Base-by-base conservation (phyloP, 2,113 vertebrate genomes). In the Baryphthengus martii region DNA sequence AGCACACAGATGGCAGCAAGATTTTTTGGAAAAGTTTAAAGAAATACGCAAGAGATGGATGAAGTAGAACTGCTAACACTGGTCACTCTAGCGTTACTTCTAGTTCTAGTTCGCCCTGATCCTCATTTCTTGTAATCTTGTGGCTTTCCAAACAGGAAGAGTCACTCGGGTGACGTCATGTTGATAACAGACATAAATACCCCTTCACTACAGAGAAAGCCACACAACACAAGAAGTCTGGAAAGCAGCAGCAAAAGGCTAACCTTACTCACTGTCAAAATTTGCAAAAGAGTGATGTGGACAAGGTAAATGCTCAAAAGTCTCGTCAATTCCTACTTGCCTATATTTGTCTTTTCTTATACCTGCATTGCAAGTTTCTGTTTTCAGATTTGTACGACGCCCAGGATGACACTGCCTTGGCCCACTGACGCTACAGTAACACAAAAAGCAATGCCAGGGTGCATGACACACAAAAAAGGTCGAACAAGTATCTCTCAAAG, bases 151-250 rank as follows among this genome's bases (percentile, higher is more conserved):
- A 72, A 21, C 14, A 42, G 8, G 20, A 77, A 53, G 6, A 24
- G 33, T 4, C 33, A 49, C 7, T 70, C 26, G 5, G 19, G 3
- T 33, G 20, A 50, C 16, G 10, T 17, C 29, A 40, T 0, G 2
- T 1, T 35, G 17, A 3, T 33, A 47, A 21, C 0, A 0, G 2
- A 8, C 17, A 15, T 2, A n/a, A n/a, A n/a, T n/a, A n/a, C n/a
- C n/a, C n/a, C n/a, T 68, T 4, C 24, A 8, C 6, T 19, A 37
- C 10, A 65, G n/a, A 50, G 11, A 39, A 88, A 67, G n/a, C 17
- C 53, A 71, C 17, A 28, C 12, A 16, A 17, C 0, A 24, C 37
- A 29, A 52, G 6, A 33, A 15, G n/a, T 13, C n/a, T 4, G 11
- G 37, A 65, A 63, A 78, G 40, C 31, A 62, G 70, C 45, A 58